A percentile compares a stretch with the other conserved stretches of the same genome.
phyloP scores from a whole-genome alignment of 2,888 invertebrate species.

The Eristalis pertinax region DNA sequence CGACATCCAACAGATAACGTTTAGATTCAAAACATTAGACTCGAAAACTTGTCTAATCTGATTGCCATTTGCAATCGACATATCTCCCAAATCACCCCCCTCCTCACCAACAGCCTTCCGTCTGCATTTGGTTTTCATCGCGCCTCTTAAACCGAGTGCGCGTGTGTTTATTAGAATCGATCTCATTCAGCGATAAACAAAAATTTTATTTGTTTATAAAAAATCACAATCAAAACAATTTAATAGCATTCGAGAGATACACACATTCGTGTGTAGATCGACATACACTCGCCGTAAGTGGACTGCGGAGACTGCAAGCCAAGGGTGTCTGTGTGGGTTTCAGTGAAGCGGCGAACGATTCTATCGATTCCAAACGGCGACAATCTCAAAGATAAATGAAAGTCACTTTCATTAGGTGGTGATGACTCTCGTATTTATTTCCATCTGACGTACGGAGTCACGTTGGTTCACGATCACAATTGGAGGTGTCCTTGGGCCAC shows the following conservation, averaged over 20 bases:
- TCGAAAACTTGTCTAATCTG: background rate
- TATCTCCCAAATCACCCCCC: background rate
- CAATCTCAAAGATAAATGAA: conserved; percentile 13
- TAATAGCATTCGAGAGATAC: background rate
- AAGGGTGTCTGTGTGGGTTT: background rate
- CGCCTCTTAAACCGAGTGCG: background rate
- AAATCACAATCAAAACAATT: conserved; percentile 10
- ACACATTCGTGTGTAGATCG: background rate
- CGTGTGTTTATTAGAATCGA: conserved; percentile 6
- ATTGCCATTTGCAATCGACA: background rate
- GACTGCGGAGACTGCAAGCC: background rate
- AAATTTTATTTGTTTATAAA: conserved; percentile 2
- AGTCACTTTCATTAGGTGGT: conserved; percentile 12
- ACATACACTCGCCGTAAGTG: background rate
- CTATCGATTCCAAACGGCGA: conserved; percentile 2
- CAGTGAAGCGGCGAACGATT: background rate
- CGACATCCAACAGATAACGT: too few species aligned
- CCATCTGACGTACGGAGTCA: background rate
- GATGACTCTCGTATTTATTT: background rate
- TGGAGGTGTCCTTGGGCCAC: background rate
- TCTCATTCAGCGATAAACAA: conserved; percentile 6
- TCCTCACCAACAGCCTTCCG: background rate
- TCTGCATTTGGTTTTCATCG: background rate
- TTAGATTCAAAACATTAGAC: too few species aligned
- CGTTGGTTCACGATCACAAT: background rate